Conservation (phyloP, 2,888 invertebrate species). For the Lathronympha strigana region DNA sequence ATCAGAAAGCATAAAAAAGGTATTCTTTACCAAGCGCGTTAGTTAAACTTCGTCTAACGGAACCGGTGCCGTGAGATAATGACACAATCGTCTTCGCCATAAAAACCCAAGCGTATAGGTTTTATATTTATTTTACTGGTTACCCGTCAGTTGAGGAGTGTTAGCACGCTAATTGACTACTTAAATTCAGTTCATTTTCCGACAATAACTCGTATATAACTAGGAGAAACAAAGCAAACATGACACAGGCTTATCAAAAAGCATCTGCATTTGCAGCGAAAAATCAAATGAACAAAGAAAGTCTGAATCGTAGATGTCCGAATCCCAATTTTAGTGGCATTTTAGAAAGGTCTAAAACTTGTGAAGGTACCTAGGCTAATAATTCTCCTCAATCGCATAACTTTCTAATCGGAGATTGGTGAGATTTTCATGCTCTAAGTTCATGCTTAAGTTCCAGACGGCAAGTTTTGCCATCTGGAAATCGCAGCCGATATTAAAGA, state of each 20-base stretch:
- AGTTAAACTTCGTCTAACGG: slow-evolving; percentile 22
- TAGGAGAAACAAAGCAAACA: slow-evolving; percentile 6
- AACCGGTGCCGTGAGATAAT: slow-evolving; percentile 36
- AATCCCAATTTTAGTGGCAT: background rate
- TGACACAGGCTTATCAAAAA: background rate
- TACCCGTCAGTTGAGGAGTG: slow-evolving; percentile 17
- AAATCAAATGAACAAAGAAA: slow-evolving; percentile 27
- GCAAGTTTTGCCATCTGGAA: slow-evolving; percentile 21
- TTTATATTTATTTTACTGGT: slow-evolving; percentile 22
- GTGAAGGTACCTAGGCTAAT: slow-evolving; percentile 22
- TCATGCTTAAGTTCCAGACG: slow-evolving; percentile 1
- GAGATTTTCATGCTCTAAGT: background rate
- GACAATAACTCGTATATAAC: background rate
- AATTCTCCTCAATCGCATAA: slow-evolving; percentile 23
- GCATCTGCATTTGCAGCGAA: slow-evolving; percentile 2
- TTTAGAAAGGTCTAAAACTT: slow-evolving; percentile 34
- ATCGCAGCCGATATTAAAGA: slow-evolving; percentile 22
- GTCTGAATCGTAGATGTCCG: slow-evolving; percentile 11
- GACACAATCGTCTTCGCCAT: slow-evolving; percentile 25
- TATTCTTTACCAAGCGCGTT: slow-evolving; percentile 22
- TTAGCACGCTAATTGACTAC: slow-evolving; percentile 16
- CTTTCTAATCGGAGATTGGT: slow-evolving; percentile 34
- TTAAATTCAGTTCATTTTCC: slow-evolving; percentile 1
- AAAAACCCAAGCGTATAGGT: slow-evolving; percentile 29
- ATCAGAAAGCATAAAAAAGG: slow-evolving; percentile 8